A percentile compares a stretch with the other conserved stretches of the same genome.
Evolutionary conservation across 1,140 invertebrate species (phyloP).

Genomic region (Teleogryllus occipitalis): DNA sequence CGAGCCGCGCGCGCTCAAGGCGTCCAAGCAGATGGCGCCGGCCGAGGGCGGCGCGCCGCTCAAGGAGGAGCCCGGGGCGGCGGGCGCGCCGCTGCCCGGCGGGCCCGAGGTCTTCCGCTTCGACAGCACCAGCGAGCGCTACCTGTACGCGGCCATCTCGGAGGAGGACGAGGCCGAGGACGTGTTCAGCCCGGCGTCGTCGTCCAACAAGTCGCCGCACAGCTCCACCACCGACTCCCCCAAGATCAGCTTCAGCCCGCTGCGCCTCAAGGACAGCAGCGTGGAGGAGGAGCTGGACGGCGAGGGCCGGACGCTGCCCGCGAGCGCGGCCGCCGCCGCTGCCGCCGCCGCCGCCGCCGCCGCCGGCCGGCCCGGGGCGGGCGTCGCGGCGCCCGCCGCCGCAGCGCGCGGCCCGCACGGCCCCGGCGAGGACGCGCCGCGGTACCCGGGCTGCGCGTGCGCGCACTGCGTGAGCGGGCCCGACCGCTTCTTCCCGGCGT

Average conservation of each 20-base stretch:
- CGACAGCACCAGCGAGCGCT: constrained; percentile 39
- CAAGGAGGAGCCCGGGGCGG: constrained; percentile 11
- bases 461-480: constrained; percentile 30
- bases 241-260: constrained; percentile 47
- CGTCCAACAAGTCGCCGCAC: constrained; percentile 43
- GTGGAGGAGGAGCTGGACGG: constrained; percentile 43
- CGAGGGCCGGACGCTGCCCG: constrained; percentile 28
- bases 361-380: constrained; percentile 30
- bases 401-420: constrained; percentile 24
- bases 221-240: constrained; percentile 46
- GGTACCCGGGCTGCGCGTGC: constrained; percentile 40
- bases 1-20: constrained; percentile 33
- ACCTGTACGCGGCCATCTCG: constrained; percentile 34
- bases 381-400: constrained; percentile 32
- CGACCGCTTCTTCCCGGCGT: constrained; percentile 47
- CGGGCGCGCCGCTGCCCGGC: not conserved
- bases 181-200: constrained; percentile 46
- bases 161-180: constrained; percentile 41
- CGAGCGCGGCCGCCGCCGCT: constrained; percentile 27
- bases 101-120: constrained; percentile 41
- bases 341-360: constrained; percentile 28
- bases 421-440: constrained; percentile 33
- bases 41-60: constrained; percentile 38
- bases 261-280: constrained; percentile 44
- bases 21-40: constrained; percentile 21